Evolutionary conservation across 1,140 invertebrate genomes (phyloP), one percentile per base, ranked within the genome.

Genomic region (Vanessa tameamea): DNA sequence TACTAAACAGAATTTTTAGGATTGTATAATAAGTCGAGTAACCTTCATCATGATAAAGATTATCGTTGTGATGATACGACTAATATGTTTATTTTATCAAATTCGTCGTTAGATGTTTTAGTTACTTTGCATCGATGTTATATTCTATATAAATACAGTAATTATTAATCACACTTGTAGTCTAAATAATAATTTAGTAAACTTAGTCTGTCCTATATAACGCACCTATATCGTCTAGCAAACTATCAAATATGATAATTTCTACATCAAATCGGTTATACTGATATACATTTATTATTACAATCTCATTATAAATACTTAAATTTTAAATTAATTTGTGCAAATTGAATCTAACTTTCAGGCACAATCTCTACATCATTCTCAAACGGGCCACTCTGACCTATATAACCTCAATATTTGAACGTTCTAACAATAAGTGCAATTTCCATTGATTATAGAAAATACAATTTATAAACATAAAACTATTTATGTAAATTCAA

Each of bases 231-330:
- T 57, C 9, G n/a, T 57, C 53, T 57, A 57, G 53, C 53, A 57
- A 23, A 23, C 53, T 57, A 57, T 57, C 20, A 57, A 57, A 12
- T 57, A 57, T 53, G n/a, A 53, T 8, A 13, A 3, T 55, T 23
- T 55, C 53, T 55, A 55, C 53, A 55, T 55, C n/a, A 55, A 55
- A 55, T 16, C 6, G 6, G 53, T 23, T 55, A 55, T 16, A n/a
- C 4, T 55, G 53, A 11, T 23, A 13, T 55, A 57, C 53, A 57
- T 23, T 57, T 57, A 57, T 16, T 57, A 16, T 65, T 51, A 65
- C 11, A 47, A 64, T 64, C 31, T 64, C 31, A 47, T 16, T 64
- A 64, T 64, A 64, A 47, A 47, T 64, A 64, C n/a, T 6, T 64
- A 16, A 51, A 43, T 16, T 26, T 51, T 31, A 31, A 23, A 47